phyloP scores from a whole-genome alignment of 2,797 vertebrate species.

The Nyctalus aviator region DNA sequence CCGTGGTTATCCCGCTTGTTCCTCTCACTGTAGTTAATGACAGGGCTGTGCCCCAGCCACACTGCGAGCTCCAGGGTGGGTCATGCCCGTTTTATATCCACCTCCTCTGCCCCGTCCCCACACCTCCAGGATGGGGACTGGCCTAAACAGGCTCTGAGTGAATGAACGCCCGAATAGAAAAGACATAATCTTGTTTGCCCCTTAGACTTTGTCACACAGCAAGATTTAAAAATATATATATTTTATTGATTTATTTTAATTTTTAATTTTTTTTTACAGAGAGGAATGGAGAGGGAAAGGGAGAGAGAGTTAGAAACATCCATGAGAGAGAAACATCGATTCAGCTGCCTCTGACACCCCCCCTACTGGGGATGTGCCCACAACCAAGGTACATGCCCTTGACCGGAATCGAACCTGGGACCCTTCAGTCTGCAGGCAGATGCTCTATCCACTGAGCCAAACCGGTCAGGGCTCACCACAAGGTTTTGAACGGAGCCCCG shows the following conservation, averaged over 20 bases:
- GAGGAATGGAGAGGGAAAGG: no score
- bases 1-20: fast-evolving
- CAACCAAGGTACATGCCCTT: no score
- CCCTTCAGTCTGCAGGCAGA: no score
- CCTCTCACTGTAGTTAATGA: background rate
- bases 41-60: background rate
- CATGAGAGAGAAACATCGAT: no score
- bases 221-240: background rate
- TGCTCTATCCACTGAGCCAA: no score
- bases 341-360: no score
- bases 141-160: background rate
- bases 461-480: fast-evolving
- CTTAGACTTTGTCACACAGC: background rate
- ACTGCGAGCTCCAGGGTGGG: background rate
- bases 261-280: no score
- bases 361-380: no score
- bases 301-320: no score
- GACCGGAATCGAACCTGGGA: no score
- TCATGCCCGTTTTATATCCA: background rate
- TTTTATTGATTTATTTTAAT: no score
- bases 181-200: background rate
- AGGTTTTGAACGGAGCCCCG: background rate
- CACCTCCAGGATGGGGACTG: background rate
- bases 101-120: background rate
- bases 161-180: background rate